A percentile compares a stretch with the other conserved stretches of the same genome.
Evolutionary conservation across 2,113 vertebrate species (phyloP).

Genomic region (Sula dactylatra): DNA sequence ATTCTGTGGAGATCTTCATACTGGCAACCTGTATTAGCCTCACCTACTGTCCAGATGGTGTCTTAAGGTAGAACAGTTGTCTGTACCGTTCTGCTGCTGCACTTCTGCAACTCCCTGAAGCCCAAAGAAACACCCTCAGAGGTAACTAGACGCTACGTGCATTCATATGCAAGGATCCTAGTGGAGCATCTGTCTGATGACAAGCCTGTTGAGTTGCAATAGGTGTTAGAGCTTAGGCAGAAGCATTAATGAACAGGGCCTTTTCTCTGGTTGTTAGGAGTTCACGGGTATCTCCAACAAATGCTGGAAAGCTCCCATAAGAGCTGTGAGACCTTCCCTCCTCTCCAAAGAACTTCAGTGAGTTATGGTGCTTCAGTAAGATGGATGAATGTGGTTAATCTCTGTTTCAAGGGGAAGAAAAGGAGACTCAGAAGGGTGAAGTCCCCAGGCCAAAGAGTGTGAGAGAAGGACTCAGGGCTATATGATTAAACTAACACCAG

Average conservation of each 20-base stretch:
- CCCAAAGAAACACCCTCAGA: not conserved
- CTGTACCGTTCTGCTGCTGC: not conserved
- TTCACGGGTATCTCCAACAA: not conserved
- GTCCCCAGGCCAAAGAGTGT: not conserved
- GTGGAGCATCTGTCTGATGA: not conserved
- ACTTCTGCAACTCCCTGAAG: not conserved
- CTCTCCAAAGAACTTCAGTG: not conserved
- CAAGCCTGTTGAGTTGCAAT: not conserved
- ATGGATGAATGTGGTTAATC: not conserved
- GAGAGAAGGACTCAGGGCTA: not conserved
- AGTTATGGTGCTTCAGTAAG: not conserved
- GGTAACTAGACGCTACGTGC: rapidly evolving
- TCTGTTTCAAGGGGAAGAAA: not conserved
- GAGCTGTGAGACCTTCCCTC: not conserved
- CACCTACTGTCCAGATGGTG: not conserved
- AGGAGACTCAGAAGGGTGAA: not conserved
- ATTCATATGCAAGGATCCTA: not conserved
- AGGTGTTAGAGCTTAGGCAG: not conserved
- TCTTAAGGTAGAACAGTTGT: not conserved
- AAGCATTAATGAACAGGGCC: too few relatives aligned
- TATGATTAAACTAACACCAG: not conserved
- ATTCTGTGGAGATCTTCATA: not conserved
- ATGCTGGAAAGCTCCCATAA: rapidly evolving
- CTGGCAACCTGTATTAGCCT: not conserved
- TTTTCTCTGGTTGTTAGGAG: not conserved